phyloP scores from a whole-genome alignment of 2,888 invertebrate species.

The Cataglyphis altisquamis region DNA sequence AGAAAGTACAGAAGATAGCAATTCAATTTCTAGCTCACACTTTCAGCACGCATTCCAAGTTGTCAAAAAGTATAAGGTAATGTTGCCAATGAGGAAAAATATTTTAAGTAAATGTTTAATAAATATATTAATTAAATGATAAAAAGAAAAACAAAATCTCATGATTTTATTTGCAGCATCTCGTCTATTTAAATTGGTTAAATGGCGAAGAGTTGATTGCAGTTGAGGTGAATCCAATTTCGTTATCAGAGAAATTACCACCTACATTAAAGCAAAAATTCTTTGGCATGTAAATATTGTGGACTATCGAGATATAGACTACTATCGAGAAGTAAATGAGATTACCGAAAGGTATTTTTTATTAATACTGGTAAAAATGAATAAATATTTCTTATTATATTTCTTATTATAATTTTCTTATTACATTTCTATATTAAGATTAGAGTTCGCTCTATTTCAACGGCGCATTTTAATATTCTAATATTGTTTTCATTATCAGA shows the following conservation, averaged over 20 bases:
- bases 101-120: background rate
- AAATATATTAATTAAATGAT: background rate
- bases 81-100: background rate
- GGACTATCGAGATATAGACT: background rate
- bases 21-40: constrained; percentile 77
- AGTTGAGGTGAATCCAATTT: constrained; percentile 91
- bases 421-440: background rate
- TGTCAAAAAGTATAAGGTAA: constrained; percentile 88
- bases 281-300: constrained; percentile 87
- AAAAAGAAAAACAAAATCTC: constrained; percentile 75
- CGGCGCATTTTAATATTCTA: background rate
- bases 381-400: background rate
- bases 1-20: constrained; percentile 82
- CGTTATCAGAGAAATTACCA: constrained; percentile 91
- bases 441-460: background rate
- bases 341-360: background rate
- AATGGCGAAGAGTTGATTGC: constrained; percentile 91
- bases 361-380: background rate
- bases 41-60: constrained; percentile 84
- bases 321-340: background rate
- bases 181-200: constrained; percentile 91
- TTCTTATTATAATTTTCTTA: background rate
- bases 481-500: background rate
- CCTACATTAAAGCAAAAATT: constrained; percentile 90
- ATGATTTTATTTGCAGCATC: constrained; percentile 88